These are phyloP conservation scores for Clarias magur DNA, from an alignment of 2,113 vertebrate genomes.

Conservation along the genomic window DNA sequence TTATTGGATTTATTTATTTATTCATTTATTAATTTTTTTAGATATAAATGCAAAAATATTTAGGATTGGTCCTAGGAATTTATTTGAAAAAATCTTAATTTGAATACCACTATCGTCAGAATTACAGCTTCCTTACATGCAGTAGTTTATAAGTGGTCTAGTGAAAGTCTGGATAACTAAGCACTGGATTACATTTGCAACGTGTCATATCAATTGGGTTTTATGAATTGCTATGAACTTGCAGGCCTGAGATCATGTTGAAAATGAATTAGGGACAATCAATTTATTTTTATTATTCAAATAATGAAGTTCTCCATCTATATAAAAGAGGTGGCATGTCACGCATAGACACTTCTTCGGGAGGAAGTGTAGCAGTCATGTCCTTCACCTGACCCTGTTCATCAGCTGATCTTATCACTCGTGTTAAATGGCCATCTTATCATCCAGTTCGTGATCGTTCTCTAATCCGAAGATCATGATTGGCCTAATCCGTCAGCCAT, in stretches of 20 bases:
- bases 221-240: not conserved
- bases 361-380: slow-evolving; percentile 47
- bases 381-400: slow-evolving; percentile 62
- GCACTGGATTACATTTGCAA: not conserved
- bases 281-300: not conserved
- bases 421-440: slow-evolving; percentile 61
- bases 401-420: slow-evolving; percentile 60
- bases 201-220: not conserved
- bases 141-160: not conserved
- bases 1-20: not conserved
- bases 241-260: not conserved
- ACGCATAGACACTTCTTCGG: slow-evolving; percentile 48
- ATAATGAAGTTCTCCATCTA: slow-evolving; percentile 14
- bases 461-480: slow-evolving; percentile 64
- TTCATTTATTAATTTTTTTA: too few relatives aligned
- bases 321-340: not conserved
- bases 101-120: not conserved
- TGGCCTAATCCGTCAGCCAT: slow-evolving; percentile 53
- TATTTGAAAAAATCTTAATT: not conserved
- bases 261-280: not conserved
- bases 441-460: slow-evolving; percentile 54
- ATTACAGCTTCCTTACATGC: not conserved
- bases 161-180: not conserved
- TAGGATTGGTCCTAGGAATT: not conserved
- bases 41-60: not conserved